A percentile compares a stretch with the other conserved stretches of the same genome.
phyloP scores from a whole-genome alignment of 2,797 vertebrate species.

The Sarcophilus harrisii region DNA sequence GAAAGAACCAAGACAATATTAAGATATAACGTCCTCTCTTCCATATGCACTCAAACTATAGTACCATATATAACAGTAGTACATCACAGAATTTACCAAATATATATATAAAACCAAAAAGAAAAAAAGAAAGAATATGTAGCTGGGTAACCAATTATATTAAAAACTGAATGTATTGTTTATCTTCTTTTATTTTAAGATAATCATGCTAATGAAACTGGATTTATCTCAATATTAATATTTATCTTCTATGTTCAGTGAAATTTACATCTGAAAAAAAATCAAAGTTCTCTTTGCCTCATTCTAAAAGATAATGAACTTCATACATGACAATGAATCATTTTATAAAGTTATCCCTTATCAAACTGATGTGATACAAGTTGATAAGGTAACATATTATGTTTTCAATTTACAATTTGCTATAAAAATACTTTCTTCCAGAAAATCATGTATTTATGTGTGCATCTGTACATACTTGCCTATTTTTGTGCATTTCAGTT shows the following conservation, averaged over 20 bases:
- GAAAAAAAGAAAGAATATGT: not conserved
- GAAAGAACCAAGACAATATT: not conserved
- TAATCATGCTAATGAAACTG: not conserved
- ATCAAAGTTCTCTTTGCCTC: not conserved
- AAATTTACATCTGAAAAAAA: not conserved
- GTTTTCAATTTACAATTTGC: constrained; percentile 19
- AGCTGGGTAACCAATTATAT: not conserved
- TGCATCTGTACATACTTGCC: constrained; percentile 44
- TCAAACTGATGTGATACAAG: not conserved
- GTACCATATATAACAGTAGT: not conserved
- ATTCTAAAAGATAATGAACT: not conserved
- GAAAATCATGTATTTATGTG: constrained; percentile 13
- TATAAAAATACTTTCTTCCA: constrained; percentile 45
- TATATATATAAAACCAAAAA: not conserved
- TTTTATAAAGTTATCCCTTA: not conserved
- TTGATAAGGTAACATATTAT: not conserved
- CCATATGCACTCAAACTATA: not conserved
- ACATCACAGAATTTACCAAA: not conserved
- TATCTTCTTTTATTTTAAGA: not conserved
- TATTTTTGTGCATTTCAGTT: not conserved
- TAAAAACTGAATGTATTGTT: not conserved
- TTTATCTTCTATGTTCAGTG: not conserved
- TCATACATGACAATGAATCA: not conserved
- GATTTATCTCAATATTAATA: not conserved
- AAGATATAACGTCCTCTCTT: not conserved